Conservation (phyloP, 2,797 vertebrate genomes). For the Phoeniculus purpureus region DNA sequence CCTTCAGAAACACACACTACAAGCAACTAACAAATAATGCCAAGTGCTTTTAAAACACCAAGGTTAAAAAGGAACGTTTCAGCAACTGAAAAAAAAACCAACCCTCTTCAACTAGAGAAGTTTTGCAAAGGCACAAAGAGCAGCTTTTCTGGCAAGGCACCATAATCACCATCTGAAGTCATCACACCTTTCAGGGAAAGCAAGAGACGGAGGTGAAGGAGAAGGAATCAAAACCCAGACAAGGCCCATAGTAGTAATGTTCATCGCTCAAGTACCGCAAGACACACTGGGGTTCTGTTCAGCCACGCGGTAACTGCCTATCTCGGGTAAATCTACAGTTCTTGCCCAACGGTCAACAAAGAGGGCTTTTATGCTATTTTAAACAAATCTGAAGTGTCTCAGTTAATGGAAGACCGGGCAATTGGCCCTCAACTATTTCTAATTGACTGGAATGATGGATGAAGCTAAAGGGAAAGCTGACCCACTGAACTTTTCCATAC, state of each 20-base stretch:
- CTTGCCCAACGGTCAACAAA: conserved; percentile 58
- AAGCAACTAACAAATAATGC: conserved; percentile 59
- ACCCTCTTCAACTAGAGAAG: not conserved
- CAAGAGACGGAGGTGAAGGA: conserved; percentile 54
- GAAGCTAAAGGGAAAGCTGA: conserved; percentile 65
- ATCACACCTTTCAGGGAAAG: conserved; percentile 48
- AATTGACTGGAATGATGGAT: conserved; percentile 71
- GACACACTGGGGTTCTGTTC: conserved; percentile 48
- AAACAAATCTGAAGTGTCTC: conserved; percentile 70
- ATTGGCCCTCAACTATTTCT: conserved; percentile 70
- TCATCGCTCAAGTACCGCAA: not conserved
- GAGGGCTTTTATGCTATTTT: conserved; percentile 65
- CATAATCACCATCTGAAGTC: conserved; percentile 39
- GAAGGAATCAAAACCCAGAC: conserved; percentile 60
- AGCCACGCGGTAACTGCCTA: conserved; percentile 74
- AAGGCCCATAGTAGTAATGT: not conserved
- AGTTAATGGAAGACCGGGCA: conserved; percentile 69
- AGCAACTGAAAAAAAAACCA: not conserved
- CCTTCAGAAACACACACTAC: conserved; percentile 56
- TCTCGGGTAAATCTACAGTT: conserved; percentile 51
- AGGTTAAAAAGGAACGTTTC: conserved; percentile 49
- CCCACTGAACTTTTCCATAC: conserved; percentile 66
- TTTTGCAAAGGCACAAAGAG: conserved; percentile 49
- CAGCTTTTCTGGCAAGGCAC: not conserved
- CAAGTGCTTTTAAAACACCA: conserved; percentile 32